phyloP scores from a whole-genome alignment of 2,113 vertebrate species.

The Pithys albifrons region DNA sequence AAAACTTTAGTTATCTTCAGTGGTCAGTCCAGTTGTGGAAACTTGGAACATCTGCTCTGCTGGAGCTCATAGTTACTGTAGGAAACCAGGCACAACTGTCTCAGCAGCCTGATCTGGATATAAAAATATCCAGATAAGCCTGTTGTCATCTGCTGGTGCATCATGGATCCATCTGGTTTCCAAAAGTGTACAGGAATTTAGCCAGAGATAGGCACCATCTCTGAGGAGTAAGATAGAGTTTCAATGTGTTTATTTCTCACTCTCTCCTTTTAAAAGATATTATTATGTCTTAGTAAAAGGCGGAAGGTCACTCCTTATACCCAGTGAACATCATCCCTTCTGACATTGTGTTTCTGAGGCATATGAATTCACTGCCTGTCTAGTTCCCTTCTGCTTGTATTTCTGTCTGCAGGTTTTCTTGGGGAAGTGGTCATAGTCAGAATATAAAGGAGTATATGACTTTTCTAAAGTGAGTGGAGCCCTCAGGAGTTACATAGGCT shows the following conservation, averaged over 20 bases:
- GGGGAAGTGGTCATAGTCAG: not conserved
- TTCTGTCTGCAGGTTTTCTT: not conserved
- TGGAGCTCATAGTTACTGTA: not conserved
- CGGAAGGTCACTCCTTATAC: not conserved
- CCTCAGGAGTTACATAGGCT: not conserved
- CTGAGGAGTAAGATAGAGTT: not conserved
- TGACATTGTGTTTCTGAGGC: not conserved
- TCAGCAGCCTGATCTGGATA: not conserved
- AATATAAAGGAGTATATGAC: not conserved
- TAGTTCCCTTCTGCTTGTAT: not conserved
- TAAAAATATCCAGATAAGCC: not conserved
- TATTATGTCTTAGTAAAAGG: not conserved
- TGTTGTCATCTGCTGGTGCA: not conserved
- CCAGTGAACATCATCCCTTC: not conserved
- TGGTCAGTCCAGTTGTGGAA: not conserved
- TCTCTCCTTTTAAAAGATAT: not conserved
- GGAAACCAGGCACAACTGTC: rapidly evolving
- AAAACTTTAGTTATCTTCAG: not conserved
- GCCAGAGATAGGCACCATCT: not conserved
- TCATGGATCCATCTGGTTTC: not conserved
- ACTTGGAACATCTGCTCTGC: not conserved
- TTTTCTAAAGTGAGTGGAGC: not conserved
- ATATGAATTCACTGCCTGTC: not conserved
- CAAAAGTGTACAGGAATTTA: not conserved
- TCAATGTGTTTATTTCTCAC: not conserved